Conservation (phyloP, 2,113 vertebrate genomes). For the Lampris incognitus region DNA sequence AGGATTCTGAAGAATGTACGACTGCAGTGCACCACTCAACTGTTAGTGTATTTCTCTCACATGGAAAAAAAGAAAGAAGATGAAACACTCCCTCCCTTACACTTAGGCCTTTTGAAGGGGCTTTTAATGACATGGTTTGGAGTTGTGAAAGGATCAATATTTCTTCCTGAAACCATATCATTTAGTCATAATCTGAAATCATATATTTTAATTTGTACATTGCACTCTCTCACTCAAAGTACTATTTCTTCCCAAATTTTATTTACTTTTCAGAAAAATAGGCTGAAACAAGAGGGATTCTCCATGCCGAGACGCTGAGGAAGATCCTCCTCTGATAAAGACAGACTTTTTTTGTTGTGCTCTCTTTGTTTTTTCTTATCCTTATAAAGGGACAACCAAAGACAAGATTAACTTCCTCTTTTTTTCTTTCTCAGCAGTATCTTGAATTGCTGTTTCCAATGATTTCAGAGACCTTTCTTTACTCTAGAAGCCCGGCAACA, state of each 20-base stretch:
- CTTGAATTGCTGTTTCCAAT: too few relatives aligned
- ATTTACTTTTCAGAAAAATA: too few relatives aligned
- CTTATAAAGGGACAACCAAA: too few relatives aligned
- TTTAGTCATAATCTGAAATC: conserved; percentile 51
- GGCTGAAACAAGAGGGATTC: not conserved
- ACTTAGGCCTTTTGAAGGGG: not conserved
- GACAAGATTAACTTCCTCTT: too few relatives aligned
- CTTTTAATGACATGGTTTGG: not conserved
- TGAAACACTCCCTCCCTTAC: not conserved
- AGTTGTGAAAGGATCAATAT: conserved; percentile 29
- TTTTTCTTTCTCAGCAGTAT: too few relatives aligned
- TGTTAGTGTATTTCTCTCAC: not conserved
- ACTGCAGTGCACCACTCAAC: too few relatives aligned
- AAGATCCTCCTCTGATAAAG: too few relatives aligned
- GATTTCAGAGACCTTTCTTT: too few relatives aligned
- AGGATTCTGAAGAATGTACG: not conserved
- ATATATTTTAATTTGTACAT: conserved; percentile 41
- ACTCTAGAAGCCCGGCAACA: too few relatives aligned
- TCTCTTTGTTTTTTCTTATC: too few relatives aligned
- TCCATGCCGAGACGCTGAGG: not conserved
- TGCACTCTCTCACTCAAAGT: not conserved
- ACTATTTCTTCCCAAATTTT: too few relatives aligned
- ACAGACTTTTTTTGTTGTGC: too few relatives aligned
- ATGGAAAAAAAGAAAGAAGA: not conserved
- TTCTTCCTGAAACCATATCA: conserved; percentile 30